Conservation (phyloP, 1,140 invertebrate species). For the Brachionus paranguensis region DNA sequence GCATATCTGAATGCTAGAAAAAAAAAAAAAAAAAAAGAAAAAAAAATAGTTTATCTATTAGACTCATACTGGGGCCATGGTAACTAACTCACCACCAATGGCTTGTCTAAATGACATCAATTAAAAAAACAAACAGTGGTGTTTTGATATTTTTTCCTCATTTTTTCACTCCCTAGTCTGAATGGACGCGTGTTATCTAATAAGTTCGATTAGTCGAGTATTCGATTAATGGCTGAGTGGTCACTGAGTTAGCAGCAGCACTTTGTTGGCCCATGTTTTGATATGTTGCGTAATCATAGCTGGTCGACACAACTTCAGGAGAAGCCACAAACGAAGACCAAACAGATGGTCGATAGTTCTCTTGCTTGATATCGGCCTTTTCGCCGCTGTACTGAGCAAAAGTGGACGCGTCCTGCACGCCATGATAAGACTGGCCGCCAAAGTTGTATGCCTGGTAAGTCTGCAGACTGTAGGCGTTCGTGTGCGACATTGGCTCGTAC, state of each 20-base stretch:
- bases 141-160: too few species aligned
- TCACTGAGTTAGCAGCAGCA: neutral
- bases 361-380: neutral
- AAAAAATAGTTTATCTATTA: conserved; percentile 32
- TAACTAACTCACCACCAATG: neutral
- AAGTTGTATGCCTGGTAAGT: neutral
- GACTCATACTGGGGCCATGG: conserved; percentile 11
- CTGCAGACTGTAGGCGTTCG: neutral
- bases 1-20: neutral
- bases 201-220: conserved; percentile 3
- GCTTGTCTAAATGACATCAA: neutral
- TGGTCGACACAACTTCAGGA: neutral
- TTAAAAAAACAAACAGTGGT: conserved; percentile 13
- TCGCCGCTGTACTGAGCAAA: neutral
- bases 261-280: neutral
- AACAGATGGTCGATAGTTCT: neutral
- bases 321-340: conserved; percentile 4
- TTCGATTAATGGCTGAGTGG: neutral
- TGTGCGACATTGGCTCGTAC: neutral
- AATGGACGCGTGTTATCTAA: neutral
- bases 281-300: conserved; percentile 11
- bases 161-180: neutral
- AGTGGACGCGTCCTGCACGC: neutral
- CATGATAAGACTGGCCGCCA: neutral
- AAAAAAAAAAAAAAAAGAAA: conserved; percentile 18